Base-by-base conservation (phyloP, 2,888 invertebrate genomes). In the Nipponacmea schrenckii region DNA sequence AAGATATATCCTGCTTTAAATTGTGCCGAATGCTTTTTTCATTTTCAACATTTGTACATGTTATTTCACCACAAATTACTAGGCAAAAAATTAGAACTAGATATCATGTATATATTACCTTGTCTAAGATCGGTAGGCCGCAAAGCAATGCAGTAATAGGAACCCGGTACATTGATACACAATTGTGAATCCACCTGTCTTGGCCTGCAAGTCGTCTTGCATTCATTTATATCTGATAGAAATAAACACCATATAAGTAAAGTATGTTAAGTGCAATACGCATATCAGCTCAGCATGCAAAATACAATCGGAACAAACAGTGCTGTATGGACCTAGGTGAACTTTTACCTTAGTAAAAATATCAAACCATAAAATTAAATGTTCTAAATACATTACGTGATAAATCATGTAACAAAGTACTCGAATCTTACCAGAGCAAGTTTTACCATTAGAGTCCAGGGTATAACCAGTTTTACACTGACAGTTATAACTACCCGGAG, bases 361-460 rank as follows among this genome's bases (percentile, higher is more conserved):
- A n/a, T n/a, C n/a, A n/a, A n/a, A n/a, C n/a, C n/a, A n/a, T n/a
- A n/a, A n/a, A n/a, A n/a, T n/a, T n/a, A n/a, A n/a, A n/a, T n/a
- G n/a, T n/a, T n/a, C n/a, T n/a, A n/a, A n/a, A 31, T 31, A 31
- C 7, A 31, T 31, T 31, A 31, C 31, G 4, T 4, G 31, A 31
- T 31, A 39, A 39, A 39, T 8, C 10, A 39, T 39, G 8, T 39
- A 39, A 39, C 39, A 10, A 5, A 31, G 31, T 5, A 31, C 2
- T 3, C 4, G 39, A 39, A 8, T 8, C 39, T 68, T 78, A 89
- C 89, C 89, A 78, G 87, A 88, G 79, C 89, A 89, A 73, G 89
- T 89, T 4, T 87, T 85, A 14, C 81, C 46, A 5, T 88, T 89
- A 76, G 87, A 89, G 14, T 79, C 72, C 63, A 87, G 84, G 74